Evolutionary conservation across 2,113 vertebrate genomes (phyloP).

Genomic region (Caracal caracal): DNA sequence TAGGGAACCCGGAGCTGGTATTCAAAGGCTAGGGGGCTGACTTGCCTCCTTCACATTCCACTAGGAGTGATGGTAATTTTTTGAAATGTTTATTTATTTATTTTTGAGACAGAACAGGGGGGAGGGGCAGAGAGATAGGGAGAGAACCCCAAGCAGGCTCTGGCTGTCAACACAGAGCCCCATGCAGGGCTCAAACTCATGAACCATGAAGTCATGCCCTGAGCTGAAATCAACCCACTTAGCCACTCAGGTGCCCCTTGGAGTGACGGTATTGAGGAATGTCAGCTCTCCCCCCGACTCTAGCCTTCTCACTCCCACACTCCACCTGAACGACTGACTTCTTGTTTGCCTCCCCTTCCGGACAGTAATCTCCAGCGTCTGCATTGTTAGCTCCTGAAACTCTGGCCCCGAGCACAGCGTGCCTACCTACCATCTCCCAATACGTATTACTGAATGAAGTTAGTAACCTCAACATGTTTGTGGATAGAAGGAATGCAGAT

Average conservation of each 20-base stretch:
- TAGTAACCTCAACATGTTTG: background rate
- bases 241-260: too few species aligned
- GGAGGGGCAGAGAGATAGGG: too few species aligned
- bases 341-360: background rate
- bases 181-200: too few species aligned
- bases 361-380: background rate
- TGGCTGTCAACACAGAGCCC: too few species aligned
- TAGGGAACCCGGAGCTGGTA: background rate
- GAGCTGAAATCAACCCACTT: too few species aligned
- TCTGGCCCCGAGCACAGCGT: background rate
- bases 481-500: background rate
- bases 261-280: background rate
- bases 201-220: too few species aligned
- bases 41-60: too few species aligned
- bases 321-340: background rate
- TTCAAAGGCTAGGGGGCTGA: background rate
- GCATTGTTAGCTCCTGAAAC: background rate
- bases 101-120: too few species aligned
- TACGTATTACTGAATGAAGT: background rate
- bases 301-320: background rate
- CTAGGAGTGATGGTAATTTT: background rate
- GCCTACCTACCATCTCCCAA: background rate
- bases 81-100: too few species aligned
- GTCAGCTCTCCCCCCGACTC: background rate
- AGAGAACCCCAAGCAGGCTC: too few species aligned